Percentiles rank a stretch among this genome's conserved stretches.
Conservation (phyloP, 2,797 vertebrate genomes). For the Aythya fuligula region DNA sequence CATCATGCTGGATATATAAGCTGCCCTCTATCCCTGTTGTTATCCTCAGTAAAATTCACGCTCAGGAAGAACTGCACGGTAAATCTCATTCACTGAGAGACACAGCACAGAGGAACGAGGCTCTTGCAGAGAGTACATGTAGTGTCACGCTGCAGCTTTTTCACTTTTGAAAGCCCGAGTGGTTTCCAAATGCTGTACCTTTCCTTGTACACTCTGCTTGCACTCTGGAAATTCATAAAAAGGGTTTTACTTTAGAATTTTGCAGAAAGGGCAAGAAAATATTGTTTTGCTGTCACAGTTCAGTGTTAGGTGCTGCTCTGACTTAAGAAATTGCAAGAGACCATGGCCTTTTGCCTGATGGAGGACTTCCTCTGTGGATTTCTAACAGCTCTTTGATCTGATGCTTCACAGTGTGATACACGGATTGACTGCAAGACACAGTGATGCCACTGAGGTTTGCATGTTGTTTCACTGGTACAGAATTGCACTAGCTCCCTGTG, state of each 20-base stretch:
- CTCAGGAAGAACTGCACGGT: background rate
- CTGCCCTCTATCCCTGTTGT: background rate
- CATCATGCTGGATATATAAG: background rate
- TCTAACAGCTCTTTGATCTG: constrained; percentile 11
- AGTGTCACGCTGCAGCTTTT: background rate
- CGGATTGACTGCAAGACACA: background rate
- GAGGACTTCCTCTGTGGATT: background rate
- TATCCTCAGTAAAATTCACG: background rate
- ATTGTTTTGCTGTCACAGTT: background rate
- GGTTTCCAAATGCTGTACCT: background rate
- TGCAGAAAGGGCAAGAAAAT: background rate
- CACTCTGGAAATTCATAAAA: background rate
- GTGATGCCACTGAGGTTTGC: background rate
- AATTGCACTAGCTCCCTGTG: background rate
- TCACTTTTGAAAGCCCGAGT: background rate
- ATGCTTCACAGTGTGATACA: background rate
- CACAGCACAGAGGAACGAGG: background rate
- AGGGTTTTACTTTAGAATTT: background rate
- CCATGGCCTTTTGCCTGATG: background rate
- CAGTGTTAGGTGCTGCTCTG: background rate
- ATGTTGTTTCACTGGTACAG: constrained; percentile 6
- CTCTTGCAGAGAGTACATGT: background rate
- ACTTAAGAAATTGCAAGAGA: background rate
- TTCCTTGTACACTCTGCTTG: background rate
- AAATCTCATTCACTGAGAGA: background rate